These are phyloP conservation scores for Melanocharis versteri DNA, from an alignment of 2,113 vertebrate genomes.

Conservation along the genomic window DNA sequence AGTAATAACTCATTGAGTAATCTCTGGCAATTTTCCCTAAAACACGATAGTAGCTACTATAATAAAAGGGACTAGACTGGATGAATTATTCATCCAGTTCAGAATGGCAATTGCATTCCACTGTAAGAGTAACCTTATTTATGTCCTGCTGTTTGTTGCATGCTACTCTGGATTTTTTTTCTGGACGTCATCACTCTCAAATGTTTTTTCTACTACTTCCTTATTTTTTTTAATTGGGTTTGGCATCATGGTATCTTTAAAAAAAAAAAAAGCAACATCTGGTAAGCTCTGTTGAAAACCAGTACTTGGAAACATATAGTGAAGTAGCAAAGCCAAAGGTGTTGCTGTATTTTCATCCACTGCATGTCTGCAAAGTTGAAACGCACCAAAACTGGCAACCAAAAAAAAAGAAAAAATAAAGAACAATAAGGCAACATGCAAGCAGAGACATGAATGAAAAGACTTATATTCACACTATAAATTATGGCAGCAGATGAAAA, in stretches of 20 bases:
- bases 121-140: neutral
- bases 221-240: neutral
- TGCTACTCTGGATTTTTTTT: neutral
- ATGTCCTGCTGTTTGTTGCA: neutral
- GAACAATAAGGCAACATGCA: neutral
- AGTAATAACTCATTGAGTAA: neutral
- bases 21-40: neutral
- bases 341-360: neutral
- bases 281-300: neutral
- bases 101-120: neutral
- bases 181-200: neutral
- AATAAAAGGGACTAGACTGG: neutral
- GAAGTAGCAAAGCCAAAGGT: neutral
- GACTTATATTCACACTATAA: neutral
- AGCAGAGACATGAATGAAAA: neutral
- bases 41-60: neutral
- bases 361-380: neutral
- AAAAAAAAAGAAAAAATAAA: neutral
- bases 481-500: neutral
- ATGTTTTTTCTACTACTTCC: neutral
- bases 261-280: neutral
- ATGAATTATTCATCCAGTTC: neutral
- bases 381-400: neutral
- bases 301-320: neutral
- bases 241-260: neutral